A percentile compares a stretch with the other conserved stretches of the same genome.
Evolutionary conservation across 2,797 vertebrate genomes (phyloP).

Genomic region (Mallotus villosus): DNA sequence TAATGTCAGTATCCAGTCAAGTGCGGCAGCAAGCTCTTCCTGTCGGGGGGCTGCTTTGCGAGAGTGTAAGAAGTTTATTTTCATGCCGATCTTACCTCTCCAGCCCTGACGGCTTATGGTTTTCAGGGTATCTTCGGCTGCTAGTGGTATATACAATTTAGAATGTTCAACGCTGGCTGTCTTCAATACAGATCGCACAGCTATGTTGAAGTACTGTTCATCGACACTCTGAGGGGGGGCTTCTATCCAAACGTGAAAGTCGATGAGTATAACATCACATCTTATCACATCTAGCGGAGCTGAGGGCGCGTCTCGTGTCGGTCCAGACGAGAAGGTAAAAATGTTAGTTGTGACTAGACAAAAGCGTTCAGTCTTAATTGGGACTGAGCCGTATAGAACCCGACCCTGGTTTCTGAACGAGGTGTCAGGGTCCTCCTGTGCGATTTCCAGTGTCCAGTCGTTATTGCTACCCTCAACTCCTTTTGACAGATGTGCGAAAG

Average conservation of each 20-base stretch:
- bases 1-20: background rate
- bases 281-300: background rate
- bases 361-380: background rate
- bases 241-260: background rate
- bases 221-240: background rate
- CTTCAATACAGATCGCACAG: background rate
- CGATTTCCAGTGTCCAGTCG: background rate
- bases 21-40: background rate
- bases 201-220: background rate
- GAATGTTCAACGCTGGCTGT: background rate
- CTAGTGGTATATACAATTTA: background rate
- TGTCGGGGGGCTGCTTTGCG: background rate
- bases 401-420: background rate
- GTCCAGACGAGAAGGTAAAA: background rate
- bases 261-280: background rate
- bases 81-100: background rate
- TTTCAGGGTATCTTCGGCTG: background rate
- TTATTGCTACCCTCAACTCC: background rate
- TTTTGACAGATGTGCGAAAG: background rate
- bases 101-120: background rate
- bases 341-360: background rate
- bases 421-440: background rate
- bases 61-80: background rate
- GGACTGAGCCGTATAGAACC: background rate
- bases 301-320: background rate